These are phyloP conservation scores for Osmerus mordax DNA, from an alignment of 2,113 vertebrate genomes.

Conservation along the genomic window DNA sequence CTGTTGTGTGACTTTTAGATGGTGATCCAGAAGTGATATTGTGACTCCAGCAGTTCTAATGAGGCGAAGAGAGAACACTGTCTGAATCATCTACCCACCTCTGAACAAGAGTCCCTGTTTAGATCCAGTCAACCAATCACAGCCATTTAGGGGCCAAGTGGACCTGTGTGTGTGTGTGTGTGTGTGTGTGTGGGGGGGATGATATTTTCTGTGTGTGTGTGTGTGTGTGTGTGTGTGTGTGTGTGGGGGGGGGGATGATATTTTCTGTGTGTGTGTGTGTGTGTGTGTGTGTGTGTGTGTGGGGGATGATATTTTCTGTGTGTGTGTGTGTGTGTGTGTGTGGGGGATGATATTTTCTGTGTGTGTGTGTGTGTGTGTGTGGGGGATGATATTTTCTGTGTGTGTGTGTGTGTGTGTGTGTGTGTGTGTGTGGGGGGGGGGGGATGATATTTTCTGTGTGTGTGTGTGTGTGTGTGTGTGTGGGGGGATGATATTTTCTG, in stretches of 20 bases:
- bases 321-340: not conserved
- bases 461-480: not conserved
- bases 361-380: not conserved
- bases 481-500: too few relatives aligned
- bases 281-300: not conserved
- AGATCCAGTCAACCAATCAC: conserved; percentile 30
- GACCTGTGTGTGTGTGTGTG: not conserved
- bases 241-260: not conserved
- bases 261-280: not conserved
- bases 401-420: not conserved
- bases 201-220: not conserved
- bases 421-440: not conserved
- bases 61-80: not conserved
- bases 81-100: too few relatives aligned
- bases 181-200: not conserved
- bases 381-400: too few relatives aligned
- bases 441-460: not conserved
- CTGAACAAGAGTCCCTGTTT: too few relatives aligned
- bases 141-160: conserved; percentile 19
- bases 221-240: rapidly evolving
- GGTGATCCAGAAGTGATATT: too few relatives aligned
- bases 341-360: not conserved
- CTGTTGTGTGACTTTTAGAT: too few relatives aligned
- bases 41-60: too few relatives aligned
- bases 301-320: not conserved